phyloP scores from a whole-genome alignment of 2,113 vertebrate genomes.

The Vidua chalybeata region DNA sequence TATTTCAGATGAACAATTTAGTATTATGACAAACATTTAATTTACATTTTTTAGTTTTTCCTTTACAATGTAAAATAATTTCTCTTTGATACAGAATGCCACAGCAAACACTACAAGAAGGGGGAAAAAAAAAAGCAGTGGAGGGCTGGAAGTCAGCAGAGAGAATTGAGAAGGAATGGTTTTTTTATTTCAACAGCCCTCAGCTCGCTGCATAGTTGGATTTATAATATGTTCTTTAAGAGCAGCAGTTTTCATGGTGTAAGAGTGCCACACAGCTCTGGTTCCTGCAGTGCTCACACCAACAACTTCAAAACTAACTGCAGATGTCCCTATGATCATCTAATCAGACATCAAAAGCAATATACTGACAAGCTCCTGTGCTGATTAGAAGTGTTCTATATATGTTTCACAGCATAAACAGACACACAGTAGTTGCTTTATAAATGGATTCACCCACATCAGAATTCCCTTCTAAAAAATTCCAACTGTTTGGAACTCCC shows the following conservation, averaged over 20 bases:
- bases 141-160: background rate
- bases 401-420: constrained; percentile 53
- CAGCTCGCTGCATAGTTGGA: constrained; percentile 26
- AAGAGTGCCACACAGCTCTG: constrained; percentile 62
- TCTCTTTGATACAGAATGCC: background rate
- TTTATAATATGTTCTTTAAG: constrained; percentile 9
- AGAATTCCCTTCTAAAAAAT: constrained; percentile 59
- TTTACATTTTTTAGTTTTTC: constrained; percentile 7
- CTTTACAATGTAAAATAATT: background rate
- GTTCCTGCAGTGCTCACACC: constrained; percentile 57
- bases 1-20: background rate
- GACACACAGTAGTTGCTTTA: constrained; percentile 65
- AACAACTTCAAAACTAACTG: constrained; percentile 76
- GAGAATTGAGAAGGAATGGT: constrained; percentile 13
- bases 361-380: constrained; percentile 68
- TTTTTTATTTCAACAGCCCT: constrained; percentile 55
- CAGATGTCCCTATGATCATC: constrained; percentile 77
- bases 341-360: constrained; percentile 78
- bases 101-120: background rate
- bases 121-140: background rate
- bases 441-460: constrained; percentile 68
- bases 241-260: constrained; percentile 40
- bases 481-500: constrained; percentile 17
- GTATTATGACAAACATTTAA: background rate
- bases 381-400: constrained; percentile 65